Base-by-base conservation (phyloP, 2,113 vertebrate genomes). In the Labrus mixtus region DNA sequence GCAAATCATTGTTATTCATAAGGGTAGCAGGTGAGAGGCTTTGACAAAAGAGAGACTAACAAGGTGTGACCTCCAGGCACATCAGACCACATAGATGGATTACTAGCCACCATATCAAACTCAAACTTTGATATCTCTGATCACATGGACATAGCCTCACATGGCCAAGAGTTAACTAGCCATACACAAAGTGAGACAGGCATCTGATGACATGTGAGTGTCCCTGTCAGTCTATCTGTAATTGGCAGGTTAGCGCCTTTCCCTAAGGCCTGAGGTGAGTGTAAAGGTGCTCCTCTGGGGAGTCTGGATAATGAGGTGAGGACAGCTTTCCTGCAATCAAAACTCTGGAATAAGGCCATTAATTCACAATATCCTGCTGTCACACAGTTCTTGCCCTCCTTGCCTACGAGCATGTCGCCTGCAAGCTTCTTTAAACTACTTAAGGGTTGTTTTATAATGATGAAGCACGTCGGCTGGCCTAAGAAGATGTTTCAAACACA, bases 221-320 rank as follows among this genome's bases (percentile, higher is more conserved):
- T 62, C 54, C 48, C 71, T 82, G 78, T 76, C 82, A 71, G 51
- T 73, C 69, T 79, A 29, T 53, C 37, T 74, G 72, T 82, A 86
- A 90, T 80, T 87, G 87, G 73, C 84, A 73, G 73, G 65, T 71
- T 83, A 63, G 68, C 43, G 41, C 71, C 79, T 84, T 25, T 81
- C 76, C 71, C 75, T 90, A 93, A 93, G 92, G 90, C 84, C 62
- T 20, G 67, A 90, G 91, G 78, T 82, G 76, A 89, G 76, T 68
- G 87, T 81, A 79, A 78, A 79, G 59, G 72, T 83, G 73, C 41
- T 84, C 79, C 81, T 88, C 67, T n/a, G 68, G 84, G 76, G 73
- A 79, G 74, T 81, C 79, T 79, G 63, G 48, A 60, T 88, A 92
- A 91, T 88, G 77, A 94, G 88, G 75, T 77, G 75, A 82, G 64